Base-by-base conservation (phyloP, 2,113 vertebrate species). In the Regulus satrapa region DNA sequence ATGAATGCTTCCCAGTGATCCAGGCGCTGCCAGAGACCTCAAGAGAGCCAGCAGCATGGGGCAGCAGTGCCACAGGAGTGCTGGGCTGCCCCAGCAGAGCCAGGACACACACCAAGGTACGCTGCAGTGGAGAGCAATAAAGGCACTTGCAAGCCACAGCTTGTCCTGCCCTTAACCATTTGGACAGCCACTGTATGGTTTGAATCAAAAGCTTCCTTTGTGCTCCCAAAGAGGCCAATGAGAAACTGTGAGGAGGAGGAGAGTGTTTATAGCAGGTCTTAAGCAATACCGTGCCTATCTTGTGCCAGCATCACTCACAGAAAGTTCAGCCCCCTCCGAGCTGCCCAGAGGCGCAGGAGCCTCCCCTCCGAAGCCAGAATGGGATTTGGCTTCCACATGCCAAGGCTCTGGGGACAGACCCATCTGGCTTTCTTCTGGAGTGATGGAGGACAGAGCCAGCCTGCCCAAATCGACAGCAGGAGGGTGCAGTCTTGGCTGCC, bases 141-240 rank as follows among this genome's bases (percentile, higher is more conserved):
- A 95, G 82, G 48, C 79, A 84, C 68, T 69, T 10, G 63, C 94
- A 94, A 93, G 82, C 79, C 1, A 0, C 78, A 63, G 78, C 93
- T 67, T 86, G 85, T 88, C 83, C 76, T 90, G 90, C 85, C 94
- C 64, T 77, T 63, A 95, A 77, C 88, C 92, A 92, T 92, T 83
- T 67, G 75, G 72, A 92, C 63, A 93, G 75, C 40, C 75, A n/a
- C 78, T 24, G 29, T 7, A 45, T 38, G 48, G 71, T 68, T 56
- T 19, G 72, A 96, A 93, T 97, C 95, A 95, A 96, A 96, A 82
- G 51, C 67, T 92, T 88, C 40, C 88, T 96, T 92, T 96, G 94
- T 96, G 82, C 64, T 95, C 67, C 56, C 32, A 8, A 43, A 86
- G 69, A 89, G 67, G 45, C 71, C 66, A 92, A 86, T 1, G 3